A percentile compares a stretch with the other conserved stretches of the same genome.
Conservation (phyloP, 1,140 invertebrate species). For the Leptinotarsa undecemlineata region DNA sequence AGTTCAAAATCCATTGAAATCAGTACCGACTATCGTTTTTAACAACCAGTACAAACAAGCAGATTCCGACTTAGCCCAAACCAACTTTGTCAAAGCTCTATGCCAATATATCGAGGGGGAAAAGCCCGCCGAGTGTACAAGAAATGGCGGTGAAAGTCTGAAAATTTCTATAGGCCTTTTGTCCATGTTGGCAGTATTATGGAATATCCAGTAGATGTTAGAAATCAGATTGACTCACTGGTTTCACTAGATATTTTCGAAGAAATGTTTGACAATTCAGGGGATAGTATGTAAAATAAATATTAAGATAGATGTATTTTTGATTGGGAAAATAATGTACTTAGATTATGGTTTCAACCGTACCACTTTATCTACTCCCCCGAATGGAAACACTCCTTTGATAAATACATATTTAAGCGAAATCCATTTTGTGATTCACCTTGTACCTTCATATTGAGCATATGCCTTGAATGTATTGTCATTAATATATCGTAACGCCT, state of each 20-base stretch:
- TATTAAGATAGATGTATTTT: too few relatives aligned
- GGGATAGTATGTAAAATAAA: neutral
- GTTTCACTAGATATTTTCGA: neutral
- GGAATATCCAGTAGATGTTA: neutral
- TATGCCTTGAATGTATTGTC: neutral
- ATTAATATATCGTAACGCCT: neutral
- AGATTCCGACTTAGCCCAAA: conserved; percentile 45
- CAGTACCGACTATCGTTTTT: conserved; percentile 60
- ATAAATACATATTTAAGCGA: neutral
- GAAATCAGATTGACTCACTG: neutral
- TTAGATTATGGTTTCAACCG: too few relatives aligned
- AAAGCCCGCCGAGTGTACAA: conserved; percentile 44
- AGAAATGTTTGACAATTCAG: neutral
- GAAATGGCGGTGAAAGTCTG: conserved; percentile 30
- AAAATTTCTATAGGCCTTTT: conserved; percentile 23
- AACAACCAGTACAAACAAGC: conserved; percentile 51
- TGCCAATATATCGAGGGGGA: conserved; percentile 45
- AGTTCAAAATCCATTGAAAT: conserved; percentile 55
- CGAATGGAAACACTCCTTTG: neutral
- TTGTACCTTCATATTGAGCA: neutral
- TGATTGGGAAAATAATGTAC: too few relatives aligned
- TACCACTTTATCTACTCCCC: neutral
- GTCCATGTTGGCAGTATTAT: neutral
- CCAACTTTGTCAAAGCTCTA: conserved; percentile 46
- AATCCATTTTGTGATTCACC: neutral